Base-by-base conservation (phyloP, 2,113 vertebrate genomes). In the Emberiza fucata region DNA sequence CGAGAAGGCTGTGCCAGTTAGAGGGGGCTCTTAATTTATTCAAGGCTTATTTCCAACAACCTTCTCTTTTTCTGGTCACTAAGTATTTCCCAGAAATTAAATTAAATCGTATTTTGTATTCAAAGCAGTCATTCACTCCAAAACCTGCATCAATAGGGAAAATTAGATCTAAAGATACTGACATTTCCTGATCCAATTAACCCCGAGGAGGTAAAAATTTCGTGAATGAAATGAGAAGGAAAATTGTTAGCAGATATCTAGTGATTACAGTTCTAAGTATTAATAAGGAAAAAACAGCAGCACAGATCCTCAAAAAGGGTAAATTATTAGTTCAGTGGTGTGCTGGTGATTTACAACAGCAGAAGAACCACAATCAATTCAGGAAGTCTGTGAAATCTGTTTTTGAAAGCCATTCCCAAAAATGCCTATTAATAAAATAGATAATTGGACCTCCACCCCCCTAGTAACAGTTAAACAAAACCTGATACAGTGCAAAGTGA, bases 121-220 rank as follows among this genome's bases (percentile, higher is more conserved):
- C 64, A 84, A 81, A 88, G 60, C 39, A 81, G 79, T 75, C 57
- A 57, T 60, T 94, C 88, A 78, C 53, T 92, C 56, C 78, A 86
- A 76, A 90, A 84, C 53, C 86, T 5, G 10, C 90, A 92, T 78
- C 94, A 90, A 86, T 54, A 86, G 42, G 33, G 80, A 93, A 94
- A 95, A 94, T 69, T 44, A 79, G 92, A 86, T 90, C 47, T 81
- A 81, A 94, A 95, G 76, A 61, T 53, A 88, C 40, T 60, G 88
- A 92, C 68, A 86, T 86, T 93, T 94, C 90, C 92, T 60, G 42
- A 93, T 88, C 71, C 71, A 83, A 84, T 95, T 95, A 94, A 88
- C 64, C 56, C 53, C 4, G 27, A 93, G 79, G 57, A 88, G 72
- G 81, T 83, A 94, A 96, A 95, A 92, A 86, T 61, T 84, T 90